A percentile compares a stretch with the other conserved stretches of the same genome.
phyloP scores from a whole-genome alignment of 2,888 invertebrate genomes.

The Protula sp. region DNA sequence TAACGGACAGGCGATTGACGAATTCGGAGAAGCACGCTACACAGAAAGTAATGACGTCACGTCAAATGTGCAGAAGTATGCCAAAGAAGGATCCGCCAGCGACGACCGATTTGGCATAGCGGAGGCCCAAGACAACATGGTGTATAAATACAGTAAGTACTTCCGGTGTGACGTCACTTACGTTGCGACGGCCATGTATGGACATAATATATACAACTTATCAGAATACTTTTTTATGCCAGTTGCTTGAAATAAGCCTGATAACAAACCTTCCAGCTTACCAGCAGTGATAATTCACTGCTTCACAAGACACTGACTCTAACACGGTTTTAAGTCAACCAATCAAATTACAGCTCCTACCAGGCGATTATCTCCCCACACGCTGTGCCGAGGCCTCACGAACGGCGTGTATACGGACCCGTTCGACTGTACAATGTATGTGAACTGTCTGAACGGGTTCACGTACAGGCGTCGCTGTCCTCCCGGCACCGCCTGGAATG shows the following conservation, averaged over 20 bases:
- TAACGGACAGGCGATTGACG: slow-evolving; percentile 18
- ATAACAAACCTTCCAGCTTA: too few relatives aligned
- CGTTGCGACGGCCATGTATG: too few relatives aligned
- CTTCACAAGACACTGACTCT: too few relatives aligned
- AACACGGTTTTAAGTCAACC: too few relatives aligned
- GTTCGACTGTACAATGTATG: not conserved
- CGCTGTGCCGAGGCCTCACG: not conserved
- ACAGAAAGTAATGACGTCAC: too few relatives aligned
- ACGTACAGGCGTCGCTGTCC: not conserved
- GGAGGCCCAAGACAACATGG: not conserved
- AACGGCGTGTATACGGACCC: not conserved
- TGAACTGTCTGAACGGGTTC: not conserved
- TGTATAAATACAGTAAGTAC: not conserved
- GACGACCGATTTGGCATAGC: not conserved
- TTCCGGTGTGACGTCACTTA: too few relatives aligned
- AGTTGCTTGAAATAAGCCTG: too few relatives aligned
- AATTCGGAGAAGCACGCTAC: slow-evolving; percentile 9
- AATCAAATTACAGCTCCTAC: not conserved
- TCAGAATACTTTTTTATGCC: too few relatives aligned
- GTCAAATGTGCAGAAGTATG: too few relatives aligned
- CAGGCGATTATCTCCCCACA: not conserved
- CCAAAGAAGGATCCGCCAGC: not conserved
- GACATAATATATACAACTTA: too few relatives aligned
- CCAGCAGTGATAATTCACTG: too few relatives aligned
- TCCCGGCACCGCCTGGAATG: not conserved